Evolutionary conservation across 1,140 invertebrate species (phyloP).

Genomic region (Adelges cooleyi): DNA sequence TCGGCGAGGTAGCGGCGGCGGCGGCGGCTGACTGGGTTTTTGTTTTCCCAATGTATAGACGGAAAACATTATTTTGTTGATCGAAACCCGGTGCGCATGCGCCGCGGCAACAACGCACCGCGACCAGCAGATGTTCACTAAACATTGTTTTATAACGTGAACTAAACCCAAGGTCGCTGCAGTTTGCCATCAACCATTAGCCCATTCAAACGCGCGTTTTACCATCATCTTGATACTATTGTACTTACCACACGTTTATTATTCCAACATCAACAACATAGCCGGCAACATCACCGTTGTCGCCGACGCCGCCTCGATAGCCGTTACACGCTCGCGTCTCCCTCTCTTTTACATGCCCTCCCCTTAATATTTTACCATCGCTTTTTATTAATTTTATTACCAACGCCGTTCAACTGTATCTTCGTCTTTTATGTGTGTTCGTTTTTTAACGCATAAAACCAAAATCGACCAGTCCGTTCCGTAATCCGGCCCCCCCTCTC

Average conservation of each 20-base stretch:
- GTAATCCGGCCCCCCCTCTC: too few relatives aligned
- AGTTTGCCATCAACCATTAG: constrained; percentile 15
- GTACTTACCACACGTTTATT: too few relatives aligned
- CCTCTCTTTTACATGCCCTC: too few relatives aligned
- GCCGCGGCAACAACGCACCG: constrained; percentile 20
- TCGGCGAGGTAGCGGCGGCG: background rate
- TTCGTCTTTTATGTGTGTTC: too few relatives aligned
- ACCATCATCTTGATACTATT: too few relatives aligned
- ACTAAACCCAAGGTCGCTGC: constrained; percentile 21
- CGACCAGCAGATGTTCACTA: constrained; percentile 21
- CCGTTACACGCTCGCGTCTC: background rate
- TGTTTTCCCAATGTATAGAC: background rate
- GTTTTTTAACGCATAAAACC: too few relatives aligned
- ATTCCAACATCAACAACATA: too few relatives aligned
- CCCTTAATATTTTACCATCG: too few relatives aligned
- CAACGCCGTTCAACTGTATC: too few relatives aligned
- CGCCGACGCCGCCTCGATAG: background rate
- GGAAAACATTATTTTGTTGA: constrained; percentile 28
- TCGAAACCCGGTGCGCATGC: constrained; percentile 19
- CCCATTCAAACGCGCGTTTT: too few relatives aligned
- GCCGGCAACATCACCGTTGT: background rate
- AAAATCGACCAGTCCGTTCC: too few relatives aligned
- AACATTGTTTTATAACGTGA: constrained; percentile 27
- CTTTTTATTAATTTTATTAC: too few relatives aligned
- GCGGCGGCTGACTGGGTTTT: background rate